phyloP scores from a whole-genome alignment of 2,113 vertebrate genomes.

The Thunnus thynnus region DNA sequence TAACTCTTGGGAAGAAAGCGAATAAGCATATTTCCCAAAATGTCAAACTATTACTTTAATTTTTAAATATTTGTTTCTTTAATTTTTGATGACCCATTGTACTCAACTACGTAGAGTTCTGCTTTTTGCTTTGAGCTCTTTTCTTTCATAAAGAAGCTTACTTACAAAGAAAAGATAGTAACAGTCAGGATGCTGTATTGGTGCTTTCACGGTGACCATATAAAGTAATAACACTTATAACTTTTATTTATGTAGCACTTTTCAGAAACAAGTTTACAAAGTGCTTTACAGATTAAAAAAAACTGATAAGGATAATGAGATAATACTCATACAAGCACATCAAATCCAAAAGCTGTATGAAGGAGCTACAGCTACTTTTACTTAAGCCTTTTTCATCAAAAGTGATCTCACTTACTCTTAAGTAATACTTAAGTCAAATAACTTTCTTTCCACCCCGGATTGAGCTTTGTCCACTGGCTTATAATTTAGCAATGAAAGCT shows the following conservation, averaged over 20 bases:
- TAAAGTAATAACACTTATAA: no score
- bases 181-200: neutral
- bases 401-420: constrained; percentile 30
- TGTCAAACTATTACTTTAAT: no score
- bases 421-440: constrained; percentile 61
- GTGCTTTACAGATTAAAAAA: constrained; percentile 4
- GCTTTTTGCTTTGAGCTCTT: no score
- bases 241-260: no score
- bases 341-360: constrained; percentile 15
- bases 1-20: no score
- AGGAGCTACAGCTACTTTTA: constrained; percentile 30
- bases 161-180: neutral
- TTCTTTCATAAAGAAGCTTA: no score
- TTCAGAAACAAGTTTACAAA: neutral
- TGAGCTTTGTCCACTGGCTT: constrained; percentile 18
- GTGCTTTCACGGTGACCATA: neutral
- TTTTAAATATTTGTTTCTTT: no score
- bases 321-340: constrained; percentile 6
- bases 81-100: neutral
- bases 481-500: constrained; percentile 39
- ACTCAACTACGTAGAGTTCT: neutral
- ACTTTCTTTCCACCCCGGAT: constrained; percentile 35
- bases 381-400: constrained; percentile 35
- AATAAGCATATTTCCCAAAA: no score
- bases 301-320: constrained; percentile 33